Evolutionary conservation across 2,888 invertebrate species (phyloP).

Genomic region (Conops quadrifasciatus): DNA sequence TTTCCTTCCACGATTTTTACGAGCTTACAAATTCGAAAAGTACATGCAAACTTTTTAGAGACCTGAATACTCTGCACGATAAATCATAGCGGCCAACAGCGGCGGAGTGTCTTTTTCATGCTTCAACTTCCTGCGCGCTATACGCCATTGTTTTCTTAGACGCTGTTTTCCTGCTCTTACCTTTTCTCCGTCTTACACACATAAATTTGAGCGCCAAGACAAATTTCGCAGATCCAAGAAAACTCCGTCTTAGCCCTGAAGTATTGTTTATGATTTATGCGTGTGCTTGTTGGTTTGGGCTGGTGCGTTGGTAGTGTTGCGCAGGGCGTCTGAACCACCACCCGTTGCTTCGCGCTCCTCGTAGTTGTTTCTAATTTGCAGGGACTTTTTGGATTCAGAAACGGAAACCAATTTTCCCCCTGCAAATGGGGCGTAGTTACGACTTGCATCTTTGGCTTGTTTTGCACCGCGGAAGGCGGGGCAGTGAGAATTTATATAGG

Average conservation of each 20-base stretch:
- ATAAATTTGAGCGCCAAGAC: constrained; percentile 59
- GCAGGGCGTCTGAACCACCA: constrained; percentile 46
- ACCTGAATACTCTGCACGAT: constrained; percentile 36
- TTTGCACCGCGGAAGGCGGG: background rate
- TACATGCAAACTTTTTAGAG: constrained; percentile 46
- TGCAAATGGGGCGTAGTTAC: constrained; percentile 28
- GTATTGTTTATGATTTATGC: constrained; percentile 39
- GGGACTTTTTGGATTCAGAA: constrained; percentile 44
- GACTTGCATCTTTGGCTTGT: background rate
- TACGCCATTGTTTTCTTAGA: constrained; percentile 58
- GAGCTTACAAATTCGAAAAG: constrained; percentile 34
- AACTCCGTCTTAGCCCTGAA: constrained; percentile 24
- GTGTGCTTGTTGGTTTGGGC: constrained; percentile 23
- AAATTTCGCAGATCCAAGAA: constrained; percentile 58
- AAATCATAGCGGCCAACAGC: constrained; percentile 45
- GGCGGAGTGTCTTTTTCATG: constrained; percentile 33
- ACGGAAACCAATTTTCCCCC: constrained; percentile 31
- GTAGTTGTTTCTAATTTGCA: constrained; percentile 61
- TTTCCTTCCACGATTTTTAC: constrained; percentile 39
- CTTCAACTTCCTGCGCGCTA: constrained; percentile 38
- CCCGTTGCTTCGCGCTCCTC: constrained; percentile 53
- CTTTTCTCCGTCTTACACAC: constrained; percentile 45
- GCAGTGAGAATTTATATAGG: background rate
- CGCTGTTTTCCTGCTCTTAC: constrained; percentile 56
- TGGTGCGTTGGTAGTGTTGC: constrained; percentile 8